Base-by-base conservation (phyloP, 2,113 vertebrate species). In the Raja brachyura region DNA sequence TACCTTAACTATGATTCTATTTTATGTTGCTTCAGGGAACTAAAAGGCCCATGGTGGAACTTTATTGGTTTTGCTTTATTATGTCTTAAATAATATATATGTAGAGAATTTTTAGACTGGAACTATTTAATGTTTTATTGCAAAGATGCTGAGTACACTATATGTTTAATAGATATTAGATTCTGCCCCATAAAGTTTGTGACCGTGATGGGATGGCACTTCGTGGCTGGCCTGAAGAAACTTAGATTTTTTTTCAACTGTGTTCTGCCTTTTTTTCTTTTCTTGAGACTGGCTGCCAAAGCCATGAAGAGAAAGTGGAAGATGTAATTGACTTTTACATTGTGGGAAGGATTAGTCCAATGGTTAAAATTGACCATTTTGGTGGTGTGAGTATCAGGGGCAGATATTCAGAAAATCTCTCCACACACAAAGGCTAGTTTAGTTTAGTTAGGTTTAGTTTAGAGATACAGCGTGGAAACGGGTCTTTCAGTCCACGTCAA, bases 51-150 rank as follows among this genome's bases (percentile, higher is more conserved):
- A 9, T 56, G 10, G 39, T 81, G 54, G 81, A 85, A 11, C 48
- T 59, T 85, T 59, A 85, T 85, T 85, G 25, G 54, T 85, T 86
- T 61, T 59, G 16, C 81, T 61, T 86, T 86, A 86, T 61, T 61
- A 61, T 86, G 11, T 6, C 56, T 86, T 86, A 86, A 86, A 86
- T 86, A 86, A 86, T 86, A 4, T 61, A n/a, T 86, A 13, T 61
- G 25, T 61, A 28, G 8, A 59, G 81, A 86, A 61, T n/a, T 86
- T 86, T 28, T 59, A 61, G 10, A 86, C 4, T 8, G 28, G 83
- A 18, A 18, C 28, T 63, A 88, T 63, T 88, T 88, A 88, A 31
- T 88, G n/a, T 63, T 63, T 31, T 31, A 88, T 88, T 63, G 31
- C 61, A 63, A n/a, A 88, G 83, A 88, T 63, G 83, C 56, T 31